Evolutionary conservation across 2,113 vertebrate species (phyloP).

Genomic region (Brevimyrus niger): DNA sequence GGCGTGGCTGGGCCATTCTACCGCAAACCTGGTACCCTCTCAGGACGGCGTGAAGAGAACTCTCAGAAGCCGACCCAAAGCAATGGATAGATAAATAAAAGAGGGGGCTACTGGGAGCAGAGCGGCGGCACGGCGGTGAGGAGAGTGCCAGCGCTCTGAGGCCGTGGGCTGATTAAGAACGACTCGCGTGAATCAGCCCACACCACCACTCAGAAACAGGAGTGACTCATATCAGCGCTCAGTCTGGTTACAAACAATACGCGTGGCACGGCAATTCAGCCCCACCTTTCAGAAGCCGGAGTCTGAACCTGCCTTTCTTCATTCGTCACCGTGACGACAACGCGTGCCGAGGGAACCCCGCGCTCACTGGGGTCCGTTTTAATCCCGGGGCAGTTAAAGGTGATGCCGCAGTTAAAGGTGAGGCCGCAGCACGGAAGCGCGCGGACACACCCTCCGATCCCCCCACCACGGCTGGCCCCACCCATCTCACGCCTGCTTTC

Average conservation of each 20-base stretch:
- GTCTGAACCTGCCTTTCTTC: background rate
- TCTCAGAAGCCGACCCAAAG: background rate
- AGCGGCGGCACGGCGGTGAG: conserved; percentile 32
- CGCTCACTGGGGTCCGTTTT: background rate
- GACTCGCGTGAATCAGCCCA: conserved; percentile 72
- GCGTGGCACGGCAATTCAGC: conserved; percentile 19
- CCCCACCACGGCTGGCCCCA: background rate
- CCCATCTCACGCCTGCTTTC: background rate
- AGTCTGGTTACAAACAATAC: conserved; percentile 62
- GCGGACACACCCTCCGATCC: background rate
- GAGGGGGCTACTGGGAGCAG: background rate
- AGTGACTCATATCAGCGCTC: conserved; percentile 63
- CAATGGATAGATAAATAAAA: background rate
- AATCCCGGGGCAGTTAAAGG: no score
- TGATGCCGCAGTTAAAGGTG: background rate
- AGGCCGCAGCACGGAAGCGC: background rate
- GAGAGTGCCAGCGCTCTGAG: conserved; percentile 56
- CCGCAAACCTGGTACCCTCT: background rate
- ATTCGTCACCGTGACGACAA: background rate
- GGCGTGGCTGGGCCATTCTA: background rate
- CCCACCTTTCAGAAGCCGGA: background rate
- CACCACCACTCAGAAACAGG: conserved; percentile 59
- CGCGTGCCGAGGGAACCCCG: background rate
- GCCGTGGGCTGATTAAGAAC: conserved; percentile 55
- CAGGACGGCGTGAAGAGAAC: conserved; percentile 12